A percentile compares a stretch with the other conserved stretches of the same genome.
phyloP scores from a whole-genome alignment of 2,888 invertebrate genomes.

The Melanostoma mellinum region DNA sequence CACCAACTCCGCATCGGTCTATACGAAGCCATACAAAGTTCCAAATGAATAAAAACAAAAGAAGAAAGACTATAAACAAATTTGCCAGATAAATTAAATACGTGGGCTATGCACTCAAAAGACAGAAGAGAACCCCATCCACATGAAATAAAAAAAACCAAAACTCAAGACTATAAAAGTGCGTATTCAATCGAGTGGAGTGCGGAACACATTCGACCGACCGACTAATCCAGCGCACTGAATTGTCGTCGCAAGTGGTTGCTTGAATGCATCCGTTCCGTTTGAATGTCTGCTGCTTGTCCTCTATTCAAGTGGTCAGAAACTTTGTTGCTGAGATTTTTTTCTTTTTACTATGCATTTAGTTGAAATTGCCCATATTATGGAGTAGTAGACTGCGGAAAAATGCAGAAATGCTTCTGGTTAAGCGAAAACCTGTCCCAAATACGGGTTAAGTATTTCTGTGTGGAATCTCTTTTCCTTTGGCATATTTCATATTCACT shows the following conservation, averaged over 20 bases:
- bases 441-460: constrained; percentile 55
- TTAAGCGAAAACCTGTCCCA: constrained; percentile 55
- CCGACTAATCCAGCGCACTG: constrained; percentile 43
- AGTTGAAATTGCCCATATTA: constrained; percentile 34
- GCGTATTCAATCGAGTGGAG: constrained; percentile 57
- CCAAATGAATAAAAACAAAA: constrained; percentile 52
- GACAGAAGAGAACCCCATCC: constrained; percentile 3
- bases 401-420: constrained; percentile 32
- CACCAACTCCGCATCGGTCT: constrained; percentile 21
- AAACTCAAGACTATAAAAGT: constrained; percentile 32
- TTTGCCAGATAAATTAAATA: constrained; percentile 59
- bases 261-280: constrained; percentile 69
- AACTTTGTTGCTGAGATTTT: constrained; percentile 19
- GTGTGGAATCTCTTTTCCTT: constrained; percentile 18
- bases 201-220: constrained; percentile 46
- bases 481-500: neutral
- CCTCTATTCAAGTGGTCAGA: constrained; percentile 59
- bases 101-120: constrained; percentile 38
- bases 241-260: constrained; percentile 61
- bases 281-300: constrained; percentile 58
- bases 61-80: constrained; percentile 52
- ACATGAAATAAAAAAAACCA: constrained; percentile 7
- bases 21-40: constrained; percentile 51
- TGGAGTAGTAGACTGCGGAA: constrained; percentile 24
- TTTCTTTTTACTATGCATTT: neutral